A percentile compares a stretch with the other conserved stretches of the same genome.
Evolutionary conservation across 1,140 invertebrate species (phyloP).

Genomic region (Cepaea nemoralis): DNA sequence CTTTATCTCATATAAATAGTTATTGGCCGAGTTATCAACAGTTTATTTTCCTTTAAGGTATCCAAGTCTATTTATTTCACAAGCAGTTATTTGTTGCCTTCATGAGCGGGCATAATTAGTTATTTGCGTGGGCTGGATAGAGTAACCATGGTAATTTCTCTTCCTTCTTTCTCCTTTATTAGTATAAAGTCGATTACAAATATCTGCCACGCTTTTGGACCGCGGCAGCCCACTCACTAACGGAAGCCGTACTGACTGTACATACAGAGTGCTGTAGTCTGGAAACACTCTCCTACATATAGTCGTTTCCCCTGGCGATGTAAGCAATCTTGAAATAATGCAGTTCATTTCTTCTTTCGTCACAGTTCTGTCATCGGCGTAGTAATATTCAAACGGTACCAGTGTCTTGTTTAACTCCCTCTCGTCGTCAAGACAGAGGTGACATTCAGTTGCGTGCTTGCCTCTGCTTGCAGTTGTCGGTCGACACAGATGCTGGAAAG

Average conservation of each 20-base stretch:
- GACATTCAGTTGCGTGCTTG: constrained; percentile 42
- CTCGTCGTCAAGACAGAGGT: constrained; percentile 38
- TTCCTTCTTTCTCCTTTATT: background rate
- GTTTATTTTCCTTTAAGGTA: no score
- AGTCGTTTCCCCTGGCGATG: constrained; percentile 36
- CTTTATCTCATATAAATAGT: no score
- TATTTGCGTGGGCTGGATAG: no score
- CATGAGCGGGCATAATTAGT: background rate
- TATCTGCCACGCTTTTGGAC: constrained; percentile 40
- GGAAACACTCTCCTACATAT: constrained; percentile 5
- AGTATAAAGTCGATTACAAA: constrained; percentile 38
- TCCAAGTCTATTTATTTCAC: no score
- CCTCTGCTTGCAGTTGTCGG: constrained; percentile 45
- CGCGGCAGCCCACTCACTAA: constrained; percentile 42
- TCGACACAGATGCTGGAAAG: constrained; percentile 41
- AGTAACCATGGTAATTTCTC: background rate
- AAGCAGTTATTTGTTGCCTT: background rate
- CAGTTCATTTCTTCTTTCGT: constrained; percentile 28
- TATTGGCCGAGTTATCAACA: no score
- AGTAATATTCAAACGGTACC: constrained; percentile 43
- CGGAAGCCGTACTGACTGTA: constrained; percentile 19
- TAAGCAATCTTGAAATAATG: constrained; percentile 39
- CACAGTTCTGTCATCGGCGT: constrained; percentile 28
- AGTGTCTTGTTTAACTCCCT: constrained; percentile 36
- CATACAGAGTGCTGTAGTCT: constrained; percentile 20